Conservation (phyloP, 2,797 vertebrate genomes). For the Masticophis lateralis region DNA sequence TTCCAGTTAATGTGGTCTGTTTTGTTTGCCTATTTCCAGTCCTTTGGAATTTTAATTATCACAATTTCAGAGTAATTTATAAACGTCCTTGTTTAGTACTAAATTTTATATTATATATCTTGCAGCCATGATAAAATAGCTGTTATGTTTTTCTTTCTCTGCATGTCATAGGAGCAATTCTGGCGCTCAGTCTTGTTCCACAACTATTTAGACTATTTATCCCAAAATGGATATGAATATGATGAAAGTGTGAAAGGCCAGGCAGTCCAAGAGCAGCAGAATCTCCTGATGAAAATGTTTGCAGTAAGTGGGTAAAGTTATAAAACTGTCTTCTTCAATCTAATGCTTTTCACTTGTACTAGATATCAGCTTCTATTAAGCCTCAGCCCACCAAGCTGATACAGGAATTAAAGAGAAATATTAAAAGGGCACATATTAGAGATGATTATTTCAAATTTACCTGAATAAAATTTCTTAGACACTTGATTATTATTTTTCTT, state of each 20-base stretch:
- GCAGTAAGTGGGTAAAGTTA: conserved; percentile 80
- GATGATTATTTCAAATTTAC: neutral
- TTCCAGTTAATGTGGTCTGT: neutral
- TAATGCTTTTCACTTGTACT: neutral
- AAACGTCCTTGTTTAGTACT: neutral
- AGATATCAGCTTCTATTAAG: neutral
- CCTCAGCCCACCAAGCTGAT: neutral
- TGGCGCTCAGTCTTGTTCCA: conserved; percentile 89
- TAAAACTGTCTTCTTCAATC: neutral
- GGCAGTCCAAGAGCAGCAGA: conserved; percentile 88
- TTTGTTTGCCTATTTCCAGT: neutral
- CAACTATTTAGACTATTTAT: conserved; percentile 83
- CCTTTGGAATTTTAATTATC: neutral
- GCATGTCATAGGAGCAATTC: conserved; percentile 83
- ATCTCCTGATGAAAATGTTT: conserved; percentile 96
- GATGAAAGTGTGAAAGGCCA: conserved; percentile 78
- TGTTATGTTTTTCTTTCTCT: neutral
- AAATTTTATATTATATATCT: neutral
- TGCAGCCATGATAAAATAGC: neutral
- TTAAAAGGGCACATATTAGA: neutral
- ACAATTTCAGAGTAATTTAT: neutral
- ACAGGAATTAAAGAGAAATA: neutral
- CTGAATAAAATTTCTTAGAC: neutral
- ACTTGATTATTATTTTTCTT: neutral
- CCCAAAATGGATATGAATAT: conserved; percentile 84